Percentiles rank a stretch among this genome's conserved stretches.
These are phyloP conservation scores for Lagopus muta DNA, from an alignment of 2,113 vertebrate species.

Conservation along the genomic window DNA sequence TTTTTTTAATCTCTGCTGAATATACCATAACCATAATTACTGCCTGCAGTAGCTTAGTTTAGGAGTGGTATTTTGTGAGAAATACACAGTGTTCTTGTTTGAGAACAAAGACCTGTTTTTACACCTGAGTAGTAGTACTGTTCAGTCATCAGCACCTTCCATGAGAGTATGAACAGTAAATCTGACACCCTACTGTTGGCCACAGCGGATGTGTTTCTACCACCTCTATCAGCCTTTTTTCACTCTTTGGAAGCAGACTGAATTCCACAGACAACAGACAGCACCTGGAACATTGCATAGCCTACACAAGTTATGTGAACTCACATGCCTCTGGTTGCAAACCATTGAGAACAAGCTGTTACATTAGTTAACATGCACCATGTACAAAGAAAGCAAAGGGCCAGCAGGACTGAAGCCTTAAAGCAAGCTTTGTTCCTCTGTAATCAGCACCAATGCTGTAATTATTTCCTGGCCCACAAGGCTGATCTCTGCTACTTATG, in stretches of 20 bases:
- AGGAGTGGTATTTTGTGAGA: not conserved
- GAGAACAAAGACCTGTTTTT: not conserved
- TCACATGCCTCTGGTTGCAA: fast-evolving
- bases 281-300: too few species aligned
- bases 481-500: conserved; percentile 28
- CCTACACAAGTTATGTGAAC: fast-evolving
- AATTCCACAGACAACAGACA: not conserved
- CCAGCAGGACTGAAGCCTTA: not conserved
- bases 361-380: not conserved
- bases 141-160: not conserved
- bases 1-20: not conserved
- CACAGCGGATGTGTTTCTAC: not conserved
- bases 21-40: not conserved
- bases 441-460: conserved; percentile 10
- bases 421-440: conserved; percentile 50
- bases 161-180: not conserved
- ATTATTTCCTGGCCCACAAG: conserved; percentile 26
- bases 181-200: not conserved
- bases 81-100: not conserved
- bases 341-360: not conserved
- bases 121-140: fast-evolving
- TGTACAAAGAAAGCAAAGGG: not conserved
- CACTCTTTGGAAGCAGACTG: not conserved
- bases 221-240: not conserved
- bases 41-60: not conserved